These are phyloP conservation scores for Empidonax traillii DNA, from an alignment of 2,113 vertebrate genomes.

Conservation along the genomic window DNA sequence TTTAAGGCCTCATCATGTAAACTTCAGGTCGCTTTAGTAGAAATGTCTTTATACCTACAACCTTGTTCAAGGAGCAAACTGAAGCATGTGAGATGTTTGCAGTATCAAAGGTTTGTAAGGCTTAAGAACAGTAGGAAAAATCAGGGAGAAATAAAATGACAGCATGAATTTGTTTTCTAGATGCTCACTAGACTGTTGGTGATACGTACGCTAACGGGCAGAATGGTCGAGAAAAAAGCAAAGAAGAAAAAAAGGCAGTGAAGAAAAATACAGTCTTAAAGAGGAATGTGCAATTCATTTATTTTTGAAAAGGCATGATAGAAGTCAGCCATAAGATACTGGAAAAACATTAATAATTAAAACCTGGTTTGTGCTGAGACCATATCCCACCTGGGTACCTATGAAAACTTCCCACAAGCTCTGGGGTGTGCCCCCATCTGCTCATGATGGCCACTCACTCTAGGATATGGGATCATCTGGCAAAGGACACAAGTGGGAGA, in stretches of 20 bases:
- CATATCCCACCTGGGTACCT: not conserved
- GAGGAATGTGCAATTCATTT: not conserved
- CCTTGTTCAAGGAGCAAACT: not conserved
- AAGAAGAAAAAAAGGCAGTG: not conserved
- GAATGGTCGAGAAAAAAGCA: not conserved
- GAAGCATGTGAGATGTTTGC: not conserved
- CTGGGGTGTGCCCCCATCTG: not conserved
- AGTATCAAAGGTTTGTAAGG: not conserved
- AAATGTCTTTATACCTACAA: not conserved
- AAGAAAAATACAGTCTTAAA: not conserved
- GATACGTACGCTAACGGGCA: not conserved
- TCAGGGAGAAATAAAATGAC: not conserved
- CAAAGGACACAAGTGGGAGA: not conserved
- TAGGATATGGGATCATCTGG: not conserved
- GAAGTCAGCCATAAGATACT: not conserved
- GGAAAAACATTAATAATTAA: conserved; percentile 6
- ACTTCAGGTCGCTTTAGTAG: not conserved
- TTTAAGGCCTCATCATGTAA: not conserved
- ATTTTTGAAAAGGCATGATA: not conserved
- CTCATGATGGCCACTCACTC: not conserved
- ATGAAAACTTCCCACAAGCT: not conserved
- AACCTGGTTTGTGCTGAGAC: not conserved
- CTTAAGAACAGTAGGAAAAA: not conserved
- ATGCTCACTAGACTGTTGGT: not conserved
- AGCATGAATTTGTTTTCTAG: not conserved